Evolutionary conservation across 2,888 invertebrate species (phyloP), one percentile per base, ranked within the genome.

Genomic region (Euplexia lucipara): DNA sequence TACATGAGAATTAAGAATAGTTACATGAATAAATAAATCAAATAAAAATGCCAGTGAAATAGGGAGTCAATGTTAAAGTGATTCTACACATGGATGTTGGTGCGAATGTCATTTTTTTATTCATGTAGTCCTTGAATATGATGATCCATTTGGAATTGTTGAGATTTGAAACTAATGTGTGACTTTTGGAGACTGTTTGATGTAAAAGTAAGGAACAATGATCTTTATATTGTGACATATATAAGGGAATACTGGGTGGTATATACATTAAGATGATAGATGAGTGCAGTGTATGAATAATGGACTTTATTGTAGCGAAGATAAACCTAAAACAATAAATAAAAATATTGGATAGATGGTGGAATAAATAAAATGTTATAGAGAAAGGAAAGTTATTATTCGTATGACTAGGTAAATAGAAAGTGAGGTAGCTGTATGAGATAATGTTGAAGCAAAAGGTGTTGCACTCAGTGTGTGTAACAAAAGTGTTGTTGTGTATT

Each of bases 241-340:
- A 86, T 67, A 85, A 80, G 49, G 91, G 86, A 47, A 88, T 83
- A 49, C 85, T 79, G 14, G 92, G 88, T 56, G 89, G 83, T 82
- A 90, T 86, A 79, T 91, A 90, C 68, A 91, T 79, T 47, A 90
- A 73, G 72, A 89, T 86, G 68, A 94, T 83, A 42, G 88, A 91
- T 81, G 93, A 83, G 74, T 91, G 88, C 79, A 92, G 81, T 80
- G 86, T 83, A 69, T 85, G 83, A 74, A 93, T 80, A 71, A 92
- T 81, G 71, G 88, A 87, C 82, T 91, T 91, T 83, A 95, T 83
- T 85, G 94, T 90, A 83, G 93, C 90, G 92, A 86, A 87, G 93
- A 93, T 90, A 85, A 94, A 95, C 95, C 95, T 95, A 95, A 92
- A 95, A 95, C 95, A 94, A 93, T 87, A 90, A 90, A 91, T 87